Percentiles rank a stretch among this genome's conserved stretches.
phyloP scores from a whole-genome alignment of 2,113 vertebrate genomes.

The Rhizomys pruinosus region DNA sequence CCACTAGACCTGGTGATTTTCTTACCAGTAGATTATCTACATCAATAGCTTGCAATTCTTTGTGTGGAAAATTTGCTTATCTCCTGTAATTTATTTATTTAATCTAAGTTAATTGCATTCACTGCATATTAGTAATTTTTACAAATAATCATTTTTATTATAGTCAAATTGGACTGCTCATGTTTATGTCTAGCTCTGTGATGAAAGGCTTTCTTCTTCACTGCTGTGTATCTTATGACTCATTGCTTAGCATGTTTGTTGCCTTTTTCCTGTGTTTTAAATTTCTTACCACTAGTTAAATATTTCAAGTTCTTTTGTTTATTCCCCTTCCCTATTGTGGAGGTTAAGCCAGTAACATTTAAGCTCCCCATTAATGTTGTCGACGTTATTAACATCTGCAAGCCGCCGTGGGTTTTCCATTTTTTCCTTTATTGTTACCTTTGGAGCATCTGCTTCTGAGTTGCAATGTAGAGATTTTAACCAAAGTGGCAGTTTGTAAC shows the following conservation, averaged over 20 bases:
- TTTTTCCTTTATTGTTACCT: not conserved
- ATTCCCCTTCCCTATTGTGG: not conserved
- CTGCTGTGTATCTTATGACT: not conserved
- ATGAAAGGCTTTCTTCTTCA: not conserved
- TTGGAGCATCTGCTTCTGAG: not conserved
- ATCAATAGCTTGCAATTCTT: not conserved
- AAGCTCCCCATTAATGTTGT: too few species aligned
- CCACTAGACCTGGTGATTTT: not conserved
- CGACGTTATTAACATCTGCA: too few species aligned
- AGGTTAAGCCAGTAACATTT: not conserved
- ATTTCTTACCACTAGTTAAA: not conserved
- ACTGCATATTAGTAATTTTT: not conserved
- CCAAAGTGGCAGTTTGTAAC: not conserved
- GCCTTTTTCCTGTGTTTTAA: not conserved
- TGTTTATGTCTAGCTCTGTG: not conserved
- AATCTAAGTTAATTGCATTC: not conserved
- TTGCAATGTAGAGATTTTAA: not conserved
- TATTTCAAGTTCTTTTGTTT: not conserved
- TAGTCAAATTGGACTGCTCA: not conserved
- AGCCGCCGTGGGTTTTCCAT: not conserved
- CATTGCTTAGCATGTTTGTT: not conserved
- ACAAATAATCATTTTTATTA: not conserved
- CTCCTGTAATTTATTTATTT: not conserved
- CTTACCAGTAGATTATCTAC: not conserved
- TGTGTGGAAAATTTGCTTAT: not conserved